These are phyloP conservation scores for Rhipidura dahli DNA, from an alignment of 2,113 vertebrate genomes.

Conservation along the genomic window DNA sequence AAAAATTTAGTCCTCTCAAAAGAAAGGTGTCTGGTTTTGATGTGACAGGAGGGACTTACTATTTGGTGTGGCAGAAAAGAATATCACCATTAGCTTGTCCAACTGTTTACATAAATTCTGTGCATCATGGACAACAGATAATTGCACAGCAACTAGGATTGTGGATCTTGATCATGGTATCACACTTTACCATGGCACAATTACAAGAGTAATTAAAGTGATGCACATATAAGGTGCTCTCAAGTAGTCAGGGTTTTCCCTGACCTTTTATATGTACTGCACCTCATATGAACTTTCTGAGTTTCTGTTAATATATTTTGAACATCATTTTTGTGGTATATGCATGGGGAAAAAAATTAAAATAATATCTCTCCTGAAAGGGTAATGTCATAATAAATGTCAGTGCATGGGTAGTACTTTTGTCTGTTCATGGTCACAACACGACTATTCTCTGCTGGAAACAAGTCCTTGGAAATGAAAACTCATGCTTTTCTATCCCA, in stretches of 20 bases:
- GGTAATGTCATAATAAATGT: background rate
- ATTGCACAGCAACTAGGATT: background rate
- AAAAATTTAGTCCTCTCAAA: background rate
- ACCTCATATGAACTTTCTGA: background rate
- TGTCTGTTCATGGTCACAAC: background rate
- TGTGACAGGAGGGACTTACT: background rate
- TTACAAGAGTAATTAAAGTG: background rate
- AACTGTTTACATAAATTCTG: background rate
- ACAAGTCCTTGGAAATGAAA: constrained; percentile 10
- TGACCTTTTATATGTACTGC: background rate
- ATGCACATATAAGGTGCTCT: background rate
- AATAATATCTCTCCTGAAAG: background rate
- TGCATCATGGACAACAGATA: background rate
- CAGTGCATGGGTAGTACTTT: background rate
- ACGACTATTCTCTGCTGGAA: background rate
- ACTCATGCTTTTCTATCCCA: background rate
- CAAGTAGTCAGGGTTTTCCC: background rate
- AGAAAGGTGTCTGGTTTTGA: background rate
- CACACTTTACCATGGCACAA: background rate
- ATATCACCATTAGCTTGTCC: background rate
- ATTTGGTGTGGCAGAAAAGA: background rate
- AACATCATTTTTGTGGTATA: background rate
- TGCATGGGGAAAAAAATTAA: background rate
- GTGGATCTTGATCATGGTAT: background rate
- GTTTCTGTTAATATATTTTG: background rate